phyloP scores from a whole-genome alignment of 2,888 invertebrate genomes.

The Brachypalpus laphriformis region DNA sequence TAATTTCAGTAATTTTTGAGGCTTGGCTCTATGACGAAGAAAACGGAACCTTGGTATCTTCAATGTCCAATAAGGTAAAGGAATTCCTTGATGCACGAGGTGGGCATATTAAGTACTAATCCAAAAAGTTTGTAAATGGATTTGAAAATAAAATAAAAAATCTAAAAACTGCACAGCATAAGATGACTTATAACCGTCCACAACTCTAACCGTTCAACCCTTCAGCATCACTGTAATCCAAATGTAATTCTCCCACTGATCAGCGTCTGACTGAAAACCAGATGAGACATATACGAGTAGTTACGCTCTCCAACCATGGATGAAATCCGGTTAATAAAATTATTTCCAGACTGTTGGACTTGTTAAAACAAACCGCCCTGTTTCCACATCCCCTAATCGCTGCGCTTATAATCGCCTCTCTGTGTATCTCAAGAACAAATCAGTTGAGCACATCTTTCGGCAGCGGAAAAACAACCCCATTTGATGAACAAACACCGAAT shows the following conservation, averaged over 20 bases:
- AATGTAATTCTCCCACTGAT: constrained; percentile 34
- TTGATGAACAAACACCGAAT: constrained; percentile 4
- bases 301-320: constrained; percentile 34
- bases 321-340: constrained; percentile 72
- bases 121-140: too few species aligned
- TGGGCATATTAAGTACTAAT: too few species aligned
- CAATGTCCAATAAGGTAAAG: too few species aligned
- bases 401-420: neutral
- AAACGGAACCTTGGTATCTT: too few species aligned
- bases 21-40: too few species aligned
- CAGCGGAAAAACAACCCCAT: constrained; percentile 19
- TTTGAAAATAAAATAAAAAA: too few species aligned
- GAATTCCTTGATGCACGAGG: too few species aligned
- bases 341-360: constrained; percentile 73
- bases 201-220: too few species aligned
- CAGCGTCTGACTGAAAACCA: constrained; percentile 28
- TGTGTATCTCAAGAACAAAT: constrained; percentile 18
- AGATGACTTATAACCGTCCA: too few species aligned
- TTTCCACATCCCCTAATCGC: constrained; percentile 50
- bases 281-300: constrained; percentile 1
- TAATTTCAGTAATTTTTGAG: too few species aligned
- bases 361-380: constrained; percentile 73
- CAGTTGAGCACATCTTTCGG: constrained; percentile 20
- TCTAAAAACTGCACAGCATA: too few species aligned
- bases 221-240: neutral